Evolutionary conservation across 2,888 invertebrate genomes (phyloP).

Genomic region (Dioctria linearis): DNA sequence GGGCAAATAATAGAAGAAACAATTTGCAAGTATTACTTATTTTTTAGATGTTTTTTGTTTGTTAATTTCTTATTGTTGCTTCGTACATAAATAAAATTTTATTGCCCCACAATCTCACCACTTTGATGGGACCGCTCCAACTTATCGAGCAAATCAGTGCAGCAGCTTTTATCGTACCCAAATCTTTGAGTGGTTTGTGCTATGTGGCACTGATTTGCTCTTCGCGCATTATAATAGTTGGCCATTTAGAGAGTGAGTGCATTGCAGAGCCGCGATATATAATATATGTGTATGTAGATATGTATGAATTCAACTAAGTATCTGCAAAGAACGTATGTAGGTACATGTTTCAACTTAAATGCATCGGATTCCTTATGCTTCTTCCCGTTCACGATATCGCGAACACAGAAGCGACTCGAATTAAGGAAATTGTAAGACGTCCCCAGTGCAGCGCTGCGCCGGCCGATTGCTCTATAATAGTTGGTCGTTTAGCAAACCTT

Average conservation of each 20-base stretch:
- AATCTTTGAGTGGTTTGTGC: constrained; percentile 17
- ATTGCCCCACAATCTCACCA: neutral
- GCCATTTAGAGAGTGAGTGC: constrained; percentile 15
- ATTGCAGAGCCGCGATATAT: constrained; percentile 4
- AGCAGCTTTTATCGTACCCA: constrained; percentile 9
- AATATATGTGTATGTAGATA: neutral
- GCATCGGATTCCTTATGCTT: neutral
- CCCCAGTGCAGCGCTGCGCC: neutral
- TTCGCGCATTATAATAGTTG: neutral
- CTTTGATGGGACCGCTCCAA: constrained; percentile 34
- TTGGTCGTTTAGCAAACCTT: constrained; percentile 4
- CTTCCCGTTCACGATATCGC: constrained; percentile 5
- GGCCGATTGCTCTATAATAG: no score
- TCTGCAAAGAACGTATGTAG: no score
- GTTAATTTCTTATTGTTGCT: constrained; percentile 6
- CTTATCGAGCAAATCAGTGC: constrained; percentile 45
- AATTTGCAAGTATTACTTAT: neutral
- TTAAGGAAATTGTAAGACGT: constrained; percentile 39
- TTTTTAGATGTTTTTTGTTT: neutral
- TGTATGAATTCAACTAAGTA: no score
- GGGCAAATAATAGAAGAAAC: neutral
- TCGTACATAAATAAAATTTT: constrained; percentile 1
- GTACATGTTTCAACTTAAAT: constrained; percentile 10
- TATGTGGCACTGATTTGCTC: neutral
- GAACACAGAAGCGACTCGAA: constrained; percentile 12